These are phyloP conservation scores for Flabesymbios commensalis DNA, from an alignment of 2,888 invertebrate genomes.

Conservation along the genomic window DNA sequence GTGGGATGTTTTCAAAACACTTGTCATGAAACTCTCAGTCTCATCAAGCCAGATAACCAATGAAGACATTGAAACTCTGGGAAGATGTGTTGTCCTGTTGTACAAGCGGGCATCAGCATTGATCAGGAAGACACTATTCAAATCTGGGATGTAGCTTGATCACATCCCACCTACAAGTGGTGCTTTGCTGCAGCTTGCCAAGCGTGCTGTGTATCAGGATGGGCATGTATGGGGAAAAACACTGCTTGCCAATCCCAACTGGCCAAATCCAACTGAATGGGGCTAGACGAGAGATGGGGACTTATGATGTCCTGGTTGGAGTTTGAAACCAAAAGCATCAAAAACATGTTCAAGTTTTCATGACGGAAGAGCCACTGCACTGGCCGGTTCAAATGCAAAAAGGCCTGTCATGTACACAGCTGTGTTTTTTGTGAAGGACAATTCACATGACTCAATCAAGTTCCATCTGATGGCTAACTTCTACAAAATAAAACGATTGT, in stretches of 20 bases:
- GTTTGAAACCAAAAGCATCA: not conserved
- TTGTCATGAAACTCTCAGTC: not conserved
- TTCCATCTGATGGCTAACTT: too few species aligned
- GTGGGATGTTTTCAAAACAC: slow-evolving; percentile 9
- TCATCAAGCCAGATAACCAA: not conserved
- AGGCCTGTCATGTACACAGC: slow-evolving; percentile 9
- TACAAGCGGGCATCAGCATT: slow-evolving; percentile 25
- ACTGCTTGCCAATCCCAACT: not conserved
- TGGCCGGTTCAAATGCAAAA: slow-evolving; percentile 8
- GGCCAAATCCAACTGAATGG: slow-evolving; percentile 13
- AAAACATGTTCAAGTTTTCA: slow-evolving; percentile 2
- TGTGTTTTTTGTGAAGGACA: too few species aligned
- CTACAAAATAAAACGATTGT: too few species aligned
- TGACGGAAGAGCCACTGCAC: not conserved
- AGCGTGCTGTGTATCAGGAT: slow-evolving; percentile 29
- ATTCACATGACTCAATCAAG: too few species aligned
- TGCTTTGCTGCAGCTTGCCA: slow-evolving; percentile 32
- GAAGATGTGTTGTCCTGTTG: slow-evolving; percentile 31
- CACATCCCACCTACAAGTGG: slow-evolving; percentile 31
- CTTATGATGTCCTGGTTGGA: not conserved
- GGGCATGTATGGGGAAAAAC: slow-evolving; percentile 23
- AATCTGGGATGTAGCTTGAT: slow-evolving; percentile 17
- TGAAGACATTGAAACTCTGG: slow-evolving; percentile 23
- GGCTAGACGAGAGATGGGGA: slow-evolving; percentile 1
- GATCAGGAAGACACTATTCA: too few species aligned